Evolutionary conservation across 2,797 vertebrate species (phyloP).

Genomic region (Mallotus villosus): DNA sequence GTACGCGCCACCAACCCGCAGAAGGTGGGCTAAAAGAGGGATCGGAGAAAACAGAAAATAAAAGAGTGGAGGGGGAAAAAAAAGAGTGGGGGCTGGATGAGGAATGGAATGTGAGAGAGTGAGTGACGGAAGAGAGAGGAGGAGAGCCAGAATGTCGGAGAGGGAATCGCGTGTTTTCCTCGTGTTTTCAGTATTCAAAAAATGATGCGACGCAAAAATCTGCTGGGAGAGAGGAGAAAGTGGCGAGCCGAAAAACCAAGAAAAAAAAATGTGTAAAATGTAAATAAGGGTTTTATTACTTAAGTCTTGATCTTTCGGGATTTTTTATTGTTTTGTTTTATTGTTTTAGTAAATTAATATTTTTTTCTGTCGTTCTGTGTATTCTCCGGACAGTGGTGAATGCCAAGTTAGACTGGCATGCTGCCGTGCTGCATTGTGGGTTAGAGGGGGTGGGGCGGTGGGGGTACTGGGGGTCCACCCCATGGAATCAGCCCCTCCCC

Average conservation of each 20-base stretch:
- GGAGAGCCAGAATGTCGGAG: slow-evolving; percentile 73
- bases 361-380: slow-evolving; percentile 55
- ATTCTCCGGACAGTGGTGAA: slow-evolving; percentile 79
- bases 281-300: slow-evolving; percentile 86
- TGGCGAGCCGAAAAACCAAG: slow-evolving; percentile 74
- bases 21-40: slow-evolving; percentile 88
- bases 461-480: slow-evolving; percentile 56
- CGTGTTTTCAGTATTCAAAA: slow-evolving; percentile 79
- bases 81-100: slow-evolving; percentile 62
- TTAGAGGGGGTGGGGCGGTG: slow-evolving; percentile 42
- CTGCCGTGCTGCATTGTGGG: slow-evolving; percentile 63
- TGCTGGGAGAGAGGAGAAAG: slow-evolving; percentile 70
- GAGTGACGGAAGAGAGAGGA: slow-evolving; percentile 71
- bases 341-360: slow-evolving; percentile 56
- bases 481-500: slow-evolving; percentile 54
- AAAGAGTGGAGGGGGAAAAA: slow-evolving; percentile 64
- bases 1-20: slow-evolving; percentile 95
- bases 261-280: slow-evolving; percentile 79
- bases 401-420: slow-evolving; percentile 72
- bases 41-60: slow-evolving; percentile 59
- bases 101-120: slow-evolving; percentile 71
- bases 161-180: slow-evolving; percentile 62
- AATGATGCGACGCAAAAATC: slow-evolving; percentile 65
- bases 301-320: slow-evolving; percentile 77
- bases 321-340: slow-evolving; percentile 70